Evolutionary conservation across 2,797 vertebrate species (phyloP), one percentile per base, ranked within the genome.

Genomic region (Arctocebus calabarensis): DNA sequence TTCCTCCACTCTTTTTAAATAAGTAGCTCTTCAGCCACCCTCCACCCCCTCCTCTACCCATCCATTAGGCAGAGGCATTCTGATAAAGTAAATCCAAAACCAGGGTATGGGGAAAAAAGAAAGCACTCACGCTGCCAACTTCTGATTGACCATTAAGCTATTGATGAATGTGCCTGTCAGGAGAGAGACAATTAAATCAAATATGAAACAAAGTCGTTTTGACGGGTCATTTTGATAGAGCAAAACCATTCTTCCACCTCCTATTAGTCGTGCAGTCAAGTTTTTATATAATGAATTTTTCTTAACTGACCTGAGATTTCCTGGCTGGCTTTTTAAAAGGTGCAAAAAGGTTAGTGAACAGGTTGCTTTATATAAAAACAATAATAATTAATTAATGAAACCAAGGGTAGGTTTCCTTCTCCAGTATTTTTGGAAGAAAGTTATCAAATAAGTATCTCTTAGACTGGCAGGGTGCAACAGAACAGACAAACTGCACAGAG

Each of bases 151-250:
- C 99, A 99, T 99, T 99, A 99, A 99, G 99, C 99, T 99, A 99
- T 99, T 99, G 99, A 99, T 99, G 99, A 99, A 99, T 99, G 99
- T 99, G 99, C 99, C 99, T 99, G 99, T 99, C 99, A 99, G 98
- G 99, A 99, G 98, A 99, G 99, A 99, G 99, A 99, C 99, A 99
- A 99, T 99, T 99, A 99, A 99, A 99, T 99, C 99, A 99, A 99
- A 99, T 99, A 99, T 99, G 99, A 99, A 99, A 99, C 99, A 99
- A 99, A 99, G 99, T 99, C 99, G 98, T 99, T 99, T 98, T 99
- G 99, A 99, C 99, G 99, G 99, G 98, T 99, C 98, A 98, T 99
- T 99, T 99, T 99, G 99, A 99, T 99, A 99, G 99, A 99, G 99
- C 99, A 99, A 98, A 99, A 98, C 99, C 99, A 99, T 99, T 99